A percentile compares a stretch with the other conserved stretches of the same genome.
Conservation (phyloP, 1,140 invertebrate species). For the Euborellia annulipes region DNA sequence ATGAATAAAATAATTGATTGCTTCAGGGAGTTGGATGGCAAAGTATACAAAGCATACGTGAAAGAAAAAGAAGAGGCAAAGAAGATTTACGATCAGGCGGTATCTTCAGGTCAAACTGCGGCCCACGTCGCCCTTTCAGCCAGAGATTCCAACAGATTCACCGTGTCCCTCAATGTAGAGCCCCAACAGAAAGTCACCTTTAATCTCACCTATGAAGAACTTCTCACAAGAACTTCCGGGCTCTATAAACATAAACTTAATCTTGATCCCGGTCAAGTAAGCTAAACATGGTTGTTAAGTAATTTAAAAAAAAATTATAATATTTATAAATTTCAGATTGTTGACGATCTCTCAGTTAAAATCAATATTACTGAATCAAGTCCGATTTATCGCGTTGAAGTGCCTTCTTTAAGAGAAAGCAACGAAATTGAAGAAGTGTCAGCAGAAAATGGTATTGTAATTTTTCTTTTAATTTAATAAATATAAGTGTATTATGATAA, state of each 20-base stretch:
- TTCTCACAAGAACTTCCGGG: constrained; percentile 35
- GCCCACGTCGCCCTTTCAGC: constrained; percentile 40
- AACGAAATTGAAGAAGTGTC: too few relatives aligned
- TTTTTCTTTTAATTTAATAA: too few relatives aligned
- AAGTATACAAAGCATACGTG: constrained; percentile 34
- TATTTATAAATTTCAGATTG: too few relatives aligned
- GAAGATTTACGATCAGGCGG: constrained; percentile 41
- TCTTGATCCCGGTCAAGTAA: constrained; percentile 36
- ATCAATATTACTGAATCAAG: too few relatives aligned
- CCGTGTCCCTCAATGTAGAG: constrained; percentile 42
- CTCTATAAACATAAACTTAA: constrained; percentile 43
- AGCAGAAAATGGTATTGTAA: background rate
- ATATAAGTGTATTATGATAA: background rate
- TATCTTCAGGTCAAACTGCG: constrained; percentile 38
- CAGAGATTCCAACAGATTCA: constrained; percentile 46
- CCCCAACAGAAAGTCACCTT: constrained; percentile 37
- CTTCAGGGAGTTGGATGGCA: constrained; percentile 33
- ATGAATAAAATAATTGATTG: too few relatives aligned
- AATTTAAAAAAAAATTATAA: too few relatives aligned
- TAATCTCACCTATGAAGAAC: constrained; percentile 47
- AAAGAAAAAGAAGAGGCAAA: constrained; percentile 47
- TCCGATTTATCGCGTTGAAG: too few relatives aligned
- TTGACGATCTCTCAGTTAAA: too few relatives aligned
- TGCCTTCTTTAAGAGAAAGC: too few relatives aligned
- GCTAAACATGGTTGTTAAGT: background rate